Percentiles rank a stretch among this genome's conserved stretches.
These are phyloP conservation scores for Ellobium chinense DNA, from an alignment of 2,888 invertebrate genomes.

Conservation along the genomic window DNA sequence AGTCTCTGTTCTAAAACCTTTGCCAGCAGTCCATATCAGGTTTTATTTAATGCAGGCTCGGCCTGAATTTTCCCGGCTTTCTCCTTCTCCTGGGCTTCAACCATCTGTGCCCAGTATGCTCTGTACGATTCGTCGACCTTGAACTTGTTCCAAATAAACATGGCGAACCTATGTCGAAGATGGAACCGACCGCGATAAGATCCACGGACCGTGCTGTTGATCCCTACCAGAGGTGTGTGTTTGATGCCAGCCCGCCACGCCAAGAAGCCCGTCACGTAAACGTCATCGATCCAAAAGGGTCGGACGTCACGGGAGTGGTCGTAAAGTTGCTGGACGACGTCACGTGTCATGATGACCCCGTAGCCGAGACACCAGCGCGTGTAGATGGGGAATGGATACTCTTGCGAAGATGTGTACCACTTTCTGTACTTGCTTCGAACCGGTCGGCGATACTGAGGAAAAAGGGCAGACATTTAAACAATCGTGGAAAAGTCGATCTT, in stretches of 20 bases:
- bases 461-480: too few relatives aligned
- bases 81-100: not conserved
- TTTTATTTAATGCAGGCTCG: too few relatives aligned
- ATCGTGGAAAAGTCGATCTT: too few relatives aligned
- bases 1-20: too few relatives aligned
- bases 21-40: too few relatives aligned
- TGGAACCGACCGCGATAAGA: not conserved
- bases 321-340: slow-evolving; percentile 26
- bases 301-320: slow-evolving; percentile 51
- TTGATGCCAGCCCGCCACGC: slow-evolving; percentile 13
- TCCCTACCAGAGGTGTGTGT: not conserved
- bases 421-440: slow-evolving; percentile 41
- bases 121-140: not conserved
- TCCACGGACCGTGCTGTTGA: not conserved
- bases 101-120: not conserved
- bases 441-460: too few relatives aligned
- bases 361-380: slow-evolving; percentile 67
- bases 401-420: slow-evolving; percentile 59
- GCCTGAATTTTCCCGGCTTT: too few relatives aligned
- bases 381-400: slow-evolving; percentile 61
- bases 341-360: slow-evolving; percentile 36
- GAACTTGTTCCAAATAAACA: not conserved
- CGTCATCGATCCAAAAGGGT: slow-evolving; percentile 70
- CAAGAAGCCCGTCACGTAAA: slow-evolving; percentile 67
- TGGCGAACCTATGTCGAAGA: not conserved